Percentiles rank a stretch among this genome's conserved stretches.
phyloP scores from a whole-genome alignment of 1,140 invertebrate species.

The Zaprionus africanus region DNA sequence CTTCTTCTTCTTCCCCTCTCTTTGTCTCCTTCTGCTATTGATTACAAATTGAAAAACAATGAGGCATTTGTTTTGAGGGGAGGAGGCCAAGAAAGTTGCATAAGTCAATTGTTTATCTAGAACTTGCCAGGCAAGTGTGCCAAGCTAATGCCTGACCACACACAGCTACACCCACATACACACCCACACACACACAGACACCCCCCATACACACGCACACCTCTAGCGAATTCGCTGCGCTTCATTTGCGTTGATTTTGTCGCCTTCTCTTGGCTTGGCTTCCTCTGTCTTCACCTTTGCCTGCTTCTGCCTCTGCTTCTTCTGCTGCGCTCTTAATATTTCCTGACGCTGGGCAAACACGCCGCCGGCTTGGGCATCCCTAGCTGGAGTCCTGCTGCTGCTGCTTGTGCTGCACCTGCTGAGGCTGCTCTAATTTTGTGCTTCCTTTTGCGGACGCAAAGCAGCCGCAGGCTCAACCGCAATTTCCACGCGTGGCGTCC shows the following conservation, averaged over 20 bases:
- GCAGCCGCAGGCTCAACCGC: slow-evolving; percentile 56
- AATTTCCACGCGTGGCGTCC: slow-evolving; percentile 74
- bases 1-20: not conserved
- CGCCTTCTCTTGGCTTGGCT: slow-evolving; percentile 28
- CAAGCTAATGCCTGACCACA: slow-evolving; percentile 17
- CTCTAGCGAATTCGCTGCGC: slow-evolving; percentile 53
- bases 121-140: slow-evolving; percentile 22
- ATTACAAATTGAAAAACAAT: slow-evolving; percentile 77
- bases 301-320: not conserved
- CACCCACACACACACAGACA: not conserved
- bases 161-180: not conserved
- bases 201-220: not conserved
- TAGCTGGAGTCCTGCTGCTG: not conserved
- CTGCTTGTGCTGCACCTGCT: not conserved
- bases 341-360: slow-evolving; percentile 68
- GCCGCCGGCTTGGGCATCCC: slow-evolving; percentile 22
- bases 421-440: slow-evolving; percentile 67
- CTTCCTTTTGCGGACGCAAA: slow-evolving; percentile 50
- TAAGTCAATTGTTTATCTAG: slow-evolving; percentile 50
- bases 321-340: slow-evolving; percentile 60
- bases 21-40: slow-evolving; percentile 39
- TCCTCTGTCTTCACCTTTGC: not conserved
- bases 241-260: slow-evolving; percentile 74
- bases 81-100: slow-evolving; percentile 2
- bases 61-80: slow-evolving; percentile 8